Conservation (phyloP, 2,888 invertebrate species). For the Brachyptera risi region DNA sequence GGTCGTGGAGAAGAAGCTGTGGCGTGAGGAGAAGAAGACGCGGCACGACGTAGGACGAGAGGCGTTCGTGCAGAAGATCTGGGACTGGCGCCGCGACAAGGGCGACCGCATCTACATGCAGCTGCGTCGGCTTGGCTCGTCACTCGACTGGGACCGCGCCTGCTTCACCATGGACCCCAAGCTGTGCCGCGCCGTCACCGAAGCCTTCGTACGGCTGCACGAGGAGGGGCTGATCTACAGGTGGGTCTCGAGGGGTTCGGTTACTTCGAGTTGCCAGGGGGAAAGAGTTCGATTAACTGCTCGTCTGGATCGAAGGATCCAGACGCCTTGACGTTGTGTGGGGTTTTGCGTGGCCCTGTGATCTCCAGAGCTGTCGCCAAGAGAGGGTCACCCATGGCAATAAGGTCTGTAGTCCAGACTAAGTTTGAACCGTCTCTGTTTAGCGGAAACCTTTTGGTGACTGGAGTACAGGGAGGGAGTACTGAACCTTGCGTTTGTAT, state of each 20-base stretch:
- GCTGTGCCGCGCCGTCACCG: slow-evolving; percentile 81
- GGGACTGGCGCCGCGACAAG: slow-evolving; percentile 93
- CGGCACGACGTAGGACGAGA: slow-evolving; percentile 95
- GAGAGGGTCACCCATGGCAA: too few relatives aligned
- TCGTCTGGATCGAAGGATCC: too few relatives aligned
- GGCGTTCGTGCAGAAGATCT: slow-evolving; percentile 85
- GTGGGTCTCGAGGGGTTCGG: neutral
- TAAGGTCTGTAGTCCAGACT: too few relatives aligned
- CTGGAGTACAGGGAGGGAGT: too few relatives aligned
- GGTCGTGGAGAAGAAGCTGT: slow-evolving; percentile 94
- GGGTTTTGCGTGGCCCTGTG: too few relatives aligned
- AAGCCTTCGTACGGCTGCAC: slow-evolving; percentile 89
- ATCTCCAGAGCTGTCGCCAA: too few relatives aligned
- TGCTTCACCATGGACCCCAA: slow-evolving; percentile 96
- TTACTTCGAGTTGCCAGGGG: too few relatives aligned
- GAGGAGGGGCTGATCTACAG: slow-evolving; percentile 83
- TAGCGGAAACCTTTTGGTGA: too few relatives aligned
- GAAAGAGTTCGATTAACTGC: too few relatives aligned
- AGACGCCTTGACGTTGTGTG: too few relatives aligned
- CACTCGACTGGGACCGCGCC: slow-evolving; percentile 91
- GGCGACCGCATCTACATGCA: slow-evolving; percentile 76
- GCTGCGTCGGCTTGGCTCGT: slow-evolving; percentile 81
- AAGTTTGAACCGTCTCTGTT: too few relatives aligned
- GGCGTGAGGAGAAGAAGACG: slow-evolving; percentile 79
- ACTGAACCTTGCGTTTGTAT: too few relatives aligned